phyloP scores from a whole-genome alignment of 30 jellyfish, hydroid and myxozoan species.

The Morbakka virulenta region DNA sequence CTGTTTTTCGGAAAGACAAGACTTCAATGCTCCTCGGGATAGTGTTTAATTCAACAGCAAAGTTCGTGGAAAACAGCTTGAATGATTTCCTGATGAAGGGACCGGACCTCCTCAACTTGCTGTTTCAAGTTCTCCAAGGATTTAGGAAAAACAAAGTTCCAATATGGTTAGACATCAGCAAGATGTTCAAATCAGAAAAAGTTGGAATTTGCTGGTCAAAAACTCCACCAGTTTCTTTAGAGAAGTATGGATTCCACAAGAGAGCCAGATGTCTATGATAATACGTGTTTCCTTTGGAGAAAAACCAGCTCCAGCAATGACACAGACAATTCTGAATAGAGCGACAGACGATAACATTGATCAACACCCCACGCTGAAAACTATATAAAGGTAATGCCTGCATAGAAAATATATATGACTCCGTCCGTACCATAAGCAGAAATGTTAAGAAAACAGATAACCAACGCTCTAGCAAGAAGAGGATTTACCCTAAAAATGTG shows the following conservation, averaged over 20 bases:
- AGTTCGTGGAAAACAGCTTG: too few species aligned
- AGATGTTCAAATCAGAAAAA: slow-evolving; percentile 47
- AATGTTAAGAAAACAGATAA: slow-evolving; percentile 14
- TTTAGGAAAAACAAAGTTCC: slow-evolving; percentile 3
- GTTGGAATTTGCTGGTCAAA: slow-evolving; percentile 47
- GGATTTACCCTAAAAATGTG: slow-evolving; percentile 43
- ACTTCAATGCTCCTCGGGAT: background rate
- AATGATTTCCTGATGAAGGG: too few species aligned
- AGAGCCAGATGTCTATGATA: slow-evolving; percentile 36
- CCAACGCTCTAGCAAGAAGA: background rate
- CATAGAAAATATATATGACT: slow-evolving; percentile 54
- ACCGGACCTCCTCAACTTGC: too few species aligned
- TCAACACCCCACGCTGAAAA: slow-evolving; percentile 35
- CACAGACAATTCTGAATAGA: slow-evolving; percentile 22
- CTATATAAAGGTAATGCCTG: background rate
- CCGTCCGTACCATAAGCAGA: slow-evolving; percentile 40
- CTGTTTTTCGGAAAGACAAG: background rate
- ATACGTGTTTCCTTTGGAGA: slow-evolving; percentile 44
- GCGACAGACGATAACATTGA: slow-evolving; percentile 22
- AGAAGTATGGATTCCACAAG: background rate
- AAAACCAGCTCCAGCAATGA: slow-evolving; percentile 54
- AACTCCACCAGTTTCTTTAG: slow-evolving; percentile 50
- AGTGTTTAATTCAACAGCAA: slow-evolving; percentile 15
- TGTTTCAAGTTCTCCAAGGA: too few species aligned
- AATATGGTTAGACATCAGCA: slow-evolving; percentile 26